phyloP scores from a whole-genome alignment of 2,888 invertebrate genomes.

The Molanna angustata region DNA sequence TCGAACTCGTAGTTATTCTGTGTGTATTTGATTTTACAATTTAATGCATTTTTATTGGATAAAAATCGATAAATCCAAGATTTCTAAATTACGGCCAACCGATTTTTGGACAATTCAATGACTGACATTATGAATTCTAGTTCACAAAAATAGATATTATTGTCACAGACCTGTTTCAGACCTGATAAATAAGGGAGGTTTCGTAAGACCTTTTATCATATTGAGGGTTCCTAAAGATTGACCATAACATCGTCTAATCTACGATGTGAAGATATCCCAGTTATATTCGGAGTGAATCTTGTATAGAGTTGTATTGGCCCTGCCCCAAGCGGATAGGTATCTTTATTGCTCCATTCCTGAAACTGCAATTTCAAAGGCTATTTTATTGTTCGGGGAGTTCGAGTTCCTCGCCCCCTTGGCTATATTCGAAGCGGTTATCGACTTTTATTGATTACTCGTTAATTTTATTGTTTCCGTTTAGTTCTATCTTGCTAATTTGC shows the following conservation, averaged over 20 bases:
- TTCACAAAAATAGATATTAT: no score
- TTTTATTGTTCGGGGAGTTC: constrained; percentile 13
- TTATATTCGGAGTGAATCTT: constrained; percentile 20
- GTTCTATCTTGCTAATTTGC: constrained; percentile 2
- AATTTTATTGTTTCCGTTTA: constrained; percentile 16
- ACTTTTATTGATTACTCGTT: constrained; percentile 21
- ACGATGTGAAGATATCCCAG: background rate
- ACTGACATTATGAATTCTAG: no score
- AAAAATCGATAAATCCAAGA: no score
- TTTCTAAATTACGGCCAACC: no score
- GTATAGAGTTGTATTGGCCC: constrained; percentile 13
- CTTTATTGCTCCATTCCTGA: constrained; percentile 15
- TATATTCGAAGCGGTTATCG: constrained; percentile 19
- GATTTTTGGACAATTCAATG: no score
- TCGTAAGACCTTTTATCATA: no score
- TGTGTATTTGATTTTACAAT: no score
- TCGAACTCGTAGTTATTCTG: no score
- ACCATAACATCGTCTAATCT: background rate
- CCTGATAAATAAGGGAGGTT: no score
- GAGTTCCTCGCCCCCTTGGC: constrained; percentile 6
- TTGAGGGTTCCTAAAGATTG: background rate
- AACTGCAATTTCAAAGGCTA: constrained; percentile 15
- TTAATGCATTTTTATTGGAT: no score
- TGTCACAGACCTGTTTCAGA: no score
- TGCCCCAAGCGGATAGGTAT: constrained; percentile 14